Percentiles rank a stretch among this genome's conserved stretches.
These are phyloP conservation scores for Parnassius orleans DNA, from an alignment of 2,888 invertebrate genomes.

Conservation along the genomic window DNA sequence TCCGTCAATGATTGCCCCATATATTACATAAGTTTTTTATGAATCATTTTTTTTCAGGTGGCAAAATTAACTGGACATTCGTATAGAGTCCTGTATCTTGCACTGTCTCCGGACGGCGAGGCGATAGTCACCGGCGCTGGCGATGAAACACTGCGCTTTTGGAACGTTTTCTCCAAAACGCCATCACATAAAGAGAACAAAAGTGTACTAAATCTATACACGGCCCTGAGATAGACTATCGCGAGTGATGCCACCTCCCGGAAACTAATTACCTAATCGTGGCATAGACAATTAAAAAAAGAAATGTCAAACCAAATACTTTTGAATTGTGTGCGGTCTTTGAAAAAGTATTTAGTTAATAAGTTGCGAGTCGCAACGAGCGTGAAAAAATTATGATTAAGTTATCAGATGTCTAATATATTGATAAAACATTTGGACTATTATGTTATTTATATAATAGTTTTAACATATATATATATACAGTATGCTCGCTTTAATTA, in stretches of 20 bases:
- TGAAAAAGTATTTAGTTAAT: neutral
- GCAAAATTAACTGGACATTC: slow-evolving; percentile 98
- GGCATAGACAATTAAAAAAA: slow-evolving; percentile 8
- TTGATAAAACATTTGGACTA: slow-evolving; percentile 12
- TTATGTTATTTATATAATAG: slow-evolving; percentile 8
- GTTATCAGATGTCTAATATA: slow-evolving; percentile 26
- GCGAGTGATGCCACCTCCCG: slow-evolving; percentile 9
- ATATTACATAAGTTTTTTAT: too few relatives aligned
- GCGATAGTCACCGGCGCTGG: slow-evolving; percentile 99
- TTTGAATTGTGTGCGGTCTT: slow-evolving; percentile 8
- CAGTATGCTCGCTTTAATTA: slow-evolving; percentile 5
- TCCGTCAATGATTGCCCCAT: too few relatives aligned
- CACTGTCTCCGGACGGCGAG: slow-evolving; percentile 98
- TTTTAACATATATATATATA: slow-evolving; percentile 1
- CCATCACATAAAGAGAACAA: slow-evolving; percentile 96
- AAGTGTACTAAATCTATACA: slow-evolving; percentile 95
- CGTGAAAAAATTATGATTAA: slow-evolving; percentile 21
- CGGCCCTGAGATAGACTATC: slow-evolving; percentile 82
- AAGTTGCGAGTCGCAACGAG: slow-evolving; percentile 3
- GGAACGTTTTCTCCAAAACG: slow-evolving; percentile 99
- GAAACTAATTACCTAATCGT: neutral
- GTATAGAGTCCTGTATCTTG: slow-evolving; percentile 96
- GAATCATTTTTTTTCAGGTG: slow-evolving; percentile 81
- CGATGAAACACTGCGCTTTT: slow-evolving; percentile 98
- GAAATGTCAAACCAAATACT: slow-evolving; percentile 19